A percentile compares a stretch with the other conserved stretches of the same genome.
Conservation (phyloP, 2,888 invertebrate species). For the Masnerella sp. region DNA sequence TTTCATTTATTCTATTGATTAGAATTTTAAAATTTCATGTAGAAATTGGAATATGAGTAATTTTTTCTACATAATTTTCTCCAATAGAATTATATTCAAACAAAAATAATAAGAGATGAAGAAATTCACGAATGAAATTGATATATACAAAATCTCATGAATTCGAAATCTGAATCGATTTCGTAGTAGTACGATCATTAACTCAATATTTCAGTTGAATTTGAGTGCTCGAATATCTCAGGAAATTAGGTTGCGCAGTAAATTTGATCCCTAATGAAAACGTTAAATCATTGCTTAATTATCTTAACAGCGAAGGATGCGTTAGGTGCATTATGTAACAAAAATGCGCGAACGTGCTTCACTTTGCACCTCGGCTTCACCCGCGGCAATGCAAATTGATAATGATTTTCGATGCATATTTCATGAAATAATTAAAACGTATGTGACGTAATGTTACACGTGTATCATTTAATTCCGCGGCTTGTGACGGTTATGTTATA, state of each 20-base stretch:
- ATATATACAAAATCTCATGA: not conserved
- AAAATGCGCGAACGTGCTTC: conserved; percentile 9
- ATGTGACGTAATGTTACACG: conserved; percentile 35
- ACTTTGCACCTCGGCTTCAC: conserved; percentile 10
- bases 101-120: too few relatives aligned
- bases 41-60: too few relatives aligned
- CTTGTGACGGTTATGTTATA: conserved; percentile 24
- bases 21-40: too few relatives aligned
- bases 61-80: too few relatives aligned
- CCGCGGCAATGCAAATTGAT: conserved; percentile 18
- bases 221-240: conserved; percentile 25
- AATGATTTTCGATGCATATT: conserved; percentile 45
- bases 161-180: not conserved
- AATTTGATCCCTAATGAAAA: conserved; percentile 34
- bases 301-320: conserved; percentile 4
- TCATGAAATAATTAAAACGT: conserved; percentile 37
- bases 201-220: conserved; percentile 12
- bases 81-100: too few relatives aligned
- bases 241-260: conserved; percentile 20
- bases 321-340: not conserved
- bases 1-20: too few relatives aligned
- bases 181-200: not conserved
- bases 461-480: conserved; percentile 24
- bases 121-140: not conserved
- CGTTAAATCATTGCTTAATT: conserved; percentile 37